phyloP scores from a whole-genome alignment of 2,888 invertebrate species.

The Augochlorella aurata region DNA sequence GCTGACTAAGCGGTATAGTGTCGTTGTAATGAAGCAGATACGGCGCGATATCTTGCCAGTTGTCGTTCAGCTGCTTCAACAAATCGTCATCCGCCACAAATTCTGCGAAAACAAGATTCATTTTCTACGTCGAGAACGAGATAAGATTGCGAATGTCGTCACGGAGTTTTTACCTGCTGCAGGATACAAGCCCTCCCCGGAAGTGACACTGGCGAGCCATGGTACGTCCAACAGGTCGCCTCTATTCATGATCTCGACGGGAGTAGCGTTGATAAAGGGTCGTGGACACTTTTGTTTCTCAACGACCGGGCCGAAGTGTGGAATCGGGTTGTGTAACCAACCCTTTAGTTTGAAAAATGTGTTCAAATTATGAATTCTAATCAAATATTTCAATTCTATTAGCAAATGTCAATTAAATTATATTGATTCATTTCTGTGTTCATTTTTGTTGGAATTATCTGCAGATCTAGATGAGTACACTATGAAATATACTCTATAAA shows the following conservation, averaged over 20 bases:
- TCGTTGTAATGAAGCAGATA: constrained; percentile 85
- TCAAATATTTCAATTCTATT: background rate
- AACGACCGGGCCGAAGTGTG: constrained; percentile 88
- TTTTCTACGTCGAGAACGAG: background rate
- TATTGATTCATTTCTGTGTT: too few relatives aligned
- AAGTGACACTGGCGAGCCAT: constrained; percentile 86
- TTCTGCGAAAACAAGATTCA: constrained; percentile 64
- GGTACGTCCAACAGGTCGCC: constrained; percentile 86
- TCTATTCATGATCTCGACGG: constrained; percentile 84
- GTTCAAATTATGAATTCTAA: background rate
- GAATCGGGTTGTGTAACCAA: constrained; percentile 84
- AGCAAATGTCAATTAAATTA: background rate
- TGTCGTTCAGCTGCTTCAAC: constrained; percentile 82
- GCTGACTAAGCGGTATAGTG: constrained; percentile 81
- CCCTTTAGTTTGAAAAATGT: background rate
- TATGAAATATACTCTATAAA: too few relatives aligned
- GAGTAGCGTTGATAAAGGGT: constrained; percentile 86
- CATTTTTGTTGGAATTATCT: too few relatives aligned
- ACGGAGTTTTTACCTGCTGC: constrained; percentile 79
- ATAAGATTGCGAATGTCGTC: background rate
- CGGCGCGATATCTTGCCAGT: constrained; percentile 84
- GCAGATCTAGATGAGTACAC: too few relatives aligned
- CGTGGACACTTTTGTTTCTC: constrained; percentile 83
- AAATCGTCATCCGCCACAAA: constrained; percentile 79
- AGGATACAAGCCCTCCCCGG: constrained; percentile 88